Evolutionary conservation across 35 echinoderm and acorn worm genomes (phyloP).

Genomic region (Ophiothrix spiculata): DNA sequence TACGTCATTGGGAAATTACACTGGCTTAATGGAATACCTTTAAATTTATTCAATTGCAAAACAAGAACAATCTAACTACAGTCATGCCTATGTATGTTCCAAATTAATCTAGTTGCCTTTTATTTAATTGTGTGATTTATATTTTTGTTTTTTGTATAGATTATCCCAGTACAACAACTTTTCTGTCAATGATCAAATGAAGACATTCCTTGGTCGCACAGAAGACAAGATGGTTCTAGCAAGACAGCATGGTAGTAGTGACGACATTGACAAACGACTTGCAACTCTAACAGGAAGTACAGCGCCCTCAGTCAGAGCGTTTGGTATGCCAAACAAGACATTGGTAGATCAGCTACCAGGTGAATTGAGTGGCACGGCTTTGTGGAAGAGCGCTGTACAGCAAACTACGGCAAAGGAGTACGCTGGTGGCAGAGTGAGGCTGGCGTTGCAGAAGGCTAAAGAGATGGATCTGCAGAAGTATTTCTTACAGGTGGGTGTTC

Average conservation of each 20-base stretch:
- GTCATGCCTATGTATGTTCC: no score
- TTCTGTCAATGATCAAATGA: slow-evolving; percentile 62
- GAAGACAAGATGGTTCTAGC: slow-evolving; percentile 87
- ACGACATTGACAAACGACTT: slow-evolving; percentile 72
- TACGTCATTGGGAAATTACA: no score
- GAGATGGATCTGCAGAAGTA: slow-evolving; percentile 56
- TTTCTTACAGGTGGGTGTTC: slow-evolving; percentile 50
- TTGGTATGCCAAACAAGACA: neutral
- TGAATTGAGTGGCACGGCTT: slow-evolving; percentile 86
- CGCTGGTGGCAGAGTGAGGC: slow-evolving; percentile 38
- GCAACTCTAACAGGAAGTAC: slow-evolving; percentile 59
- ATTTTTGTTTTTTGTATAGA: slow-evolving; percentile 44
- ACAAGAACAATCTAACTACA: no score
- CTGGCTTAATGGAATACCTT: no score
- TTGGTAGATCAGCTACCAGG: slow-evolving; percentile 63
- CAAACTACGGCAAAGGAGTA: slow-evolving; percentile 20
- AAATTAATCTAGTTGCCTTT: neutral
- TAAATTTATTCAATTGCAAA: no score
- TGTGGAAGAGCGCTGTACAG: slow-evolving; percentile 71
- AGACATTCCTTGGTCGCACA: slow-evolving; percentile 45
- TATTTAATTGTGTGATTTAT: neutral
- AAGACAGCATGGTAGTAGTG: slow-evolving; percentile 74
- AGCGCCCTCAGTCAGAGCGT: slow-evolving; percentile 10
- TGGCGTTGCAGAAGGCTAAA: slow-evolving; percentile 34
- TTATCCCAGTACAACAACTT: slow-evolving; percentile 79